Evolutionary conservation across 2,113 vertebrate species (phyloP).

Genomic region (Cyrtonyx montezumae): DNA sequence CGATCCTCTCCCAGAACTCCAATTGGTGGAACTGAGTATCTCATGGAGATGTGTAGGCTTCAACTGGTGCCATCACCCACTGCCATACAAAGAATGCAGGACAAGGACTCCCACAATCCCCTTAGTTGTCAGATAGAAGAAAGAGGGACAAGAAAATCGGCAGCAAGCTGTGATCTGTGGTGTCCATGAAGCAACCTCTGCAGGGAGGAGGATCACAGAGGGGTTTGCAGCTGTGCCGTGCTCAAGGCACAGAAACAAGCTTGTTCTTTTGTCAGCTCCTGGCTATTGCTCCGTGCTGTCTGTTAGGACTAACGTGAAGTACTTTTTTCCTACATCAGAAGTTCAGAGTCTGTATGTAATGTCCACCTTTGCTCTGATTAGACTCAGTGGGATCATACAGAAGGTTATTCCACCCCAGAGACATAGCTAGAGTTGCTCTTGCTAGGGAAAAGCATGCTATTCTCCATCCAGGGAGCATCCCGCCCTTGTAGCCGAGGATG

Average conservation of each 20-base stretch:
- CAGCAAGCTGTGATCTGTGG: background rate
- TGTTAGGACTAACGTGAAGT: background rate
- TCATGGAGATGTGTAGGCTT: background rate
- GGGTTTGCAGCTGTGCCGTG: rapidly evolving
- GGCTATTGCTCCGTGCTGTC: background rate
- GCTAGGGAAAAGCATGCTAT: background rate
- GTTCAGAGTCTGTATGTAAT: background rate
- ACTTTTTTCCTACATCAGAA: background rate
- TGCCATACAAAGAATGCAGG: background rate
- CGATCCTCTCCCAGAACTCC: background rate
- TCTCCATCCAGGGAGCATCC: background rate
- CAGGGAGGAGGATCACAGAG: background rate
- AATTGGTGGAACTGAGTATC: background rate
- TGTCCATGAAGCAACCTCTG: background rate
- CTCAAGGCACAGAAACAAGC: background rate
- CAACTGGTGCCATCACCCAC: background rate
- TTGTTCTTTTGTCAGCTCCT: background rate
- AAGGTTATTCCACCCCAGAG: background rate
- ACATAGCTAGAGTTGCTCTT: background rate
- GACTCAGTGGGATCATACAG: background rate
- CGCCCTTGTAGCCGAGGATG: background rate
- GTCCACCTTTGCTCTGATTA: background rate
- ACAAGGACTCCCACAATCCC: background rate
- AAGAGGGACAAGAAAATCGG: background rate
- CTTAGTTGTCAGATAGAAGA: background rate